These are phyloP conservation scores for Cinclus mexicanus DNA, from an alignment of 2,113 vertebrate genomes.

Conservation along the genomic window DNA sequence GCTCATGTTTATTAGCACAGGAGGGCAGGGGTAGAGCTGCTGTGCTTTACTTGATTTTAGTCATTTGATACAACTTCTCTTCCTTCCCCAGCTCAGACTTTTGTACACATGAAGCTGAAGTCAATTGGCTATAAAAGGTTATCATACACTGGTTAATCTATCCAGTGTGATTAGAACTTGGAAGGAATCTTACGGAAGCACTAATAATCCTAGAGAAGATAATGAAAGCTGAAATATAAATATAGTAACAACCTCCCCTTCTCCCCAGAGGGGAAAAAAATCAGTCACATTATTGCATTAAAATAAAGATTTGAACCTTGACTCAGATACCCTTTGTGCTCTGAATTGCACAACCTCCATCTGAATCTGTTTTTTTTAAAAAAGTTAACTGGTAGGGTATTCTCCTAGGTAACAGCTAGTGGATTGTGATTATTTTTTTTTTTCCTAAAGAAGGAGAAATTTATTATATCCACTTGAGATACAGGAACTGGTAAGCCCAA, in stretches of 20 bases:
- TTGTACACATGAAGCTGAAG: background rate
- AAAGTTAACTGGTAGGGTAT: background rate
- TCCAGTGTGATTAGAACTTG: background rate
- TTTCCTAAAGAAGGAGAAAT: background rate
- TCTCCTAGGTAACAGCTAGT: background rate
- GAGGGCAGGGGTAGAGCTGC: background rate
- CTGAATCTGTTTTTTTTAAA: background rate
- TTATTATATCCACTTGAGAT: background rate
- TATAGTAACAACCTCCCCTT: background rate
- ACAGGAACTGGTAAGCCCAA: background rate
- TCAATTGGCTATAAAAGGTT: background rate
- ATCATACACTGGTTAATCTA: background rate
- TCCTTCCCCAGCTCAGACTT: background rate
- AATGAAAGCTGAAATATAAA: conserved; percentile 24
- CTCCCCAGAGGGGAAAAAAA: background rate
- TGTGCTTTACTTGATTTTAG: background rate
- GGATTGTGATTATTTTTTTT: background rate
- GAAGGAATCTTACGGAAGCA: background rate
- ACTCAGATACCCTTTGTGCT: background rate
- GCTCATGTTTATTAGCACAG: background rate
- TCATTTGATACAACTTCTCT: background rate
- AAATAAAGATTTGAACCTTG: background rate
- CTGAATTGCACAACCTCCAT: background rate
- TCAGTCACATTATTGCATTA: background rate
- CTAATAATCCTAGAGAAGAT: background rate